A percentile compares a stretch with the other conserved stretches of the same genome.
phyloP scores from a whole-genome alignment of 2,888 invertebrate genomes.

The Ophioninae sp. region DNA sequence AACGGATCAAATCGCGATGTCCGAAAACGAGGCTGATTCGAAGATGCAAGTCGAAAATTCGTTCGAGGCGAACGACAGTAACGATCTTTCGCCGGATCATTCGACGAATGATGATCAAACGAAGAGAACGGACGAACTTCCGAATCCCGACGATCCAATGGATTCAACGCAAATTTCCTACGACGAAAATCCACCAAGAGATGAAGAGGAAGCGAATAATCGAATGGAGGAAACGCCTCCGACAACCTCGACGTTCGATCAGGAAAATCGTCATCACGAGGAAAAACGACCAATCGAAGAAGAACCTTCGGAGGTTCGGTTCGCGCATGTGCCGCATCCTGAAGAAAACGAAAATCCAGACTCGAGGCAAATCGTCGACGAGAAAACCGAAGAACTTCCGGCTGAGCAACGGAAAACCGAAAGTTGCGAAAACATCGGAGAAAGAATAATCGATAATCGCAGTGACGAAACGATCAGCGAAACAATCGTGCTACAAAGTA shows the following conservation, averaged over 20 bases:
- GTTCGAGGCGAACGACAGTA: conserved; percentile 39
- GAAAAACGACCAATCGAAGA: conserved; percentile 38
- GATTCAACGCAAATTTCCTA: conserved; percentile 9
- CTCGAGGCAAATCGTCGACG: neutral
- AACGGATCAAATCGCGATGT: conserved; percentile 57
- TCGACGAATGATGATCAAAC: neutral
- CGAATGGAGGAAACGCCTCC: conserved; percentile 16
- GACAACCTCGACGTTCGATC: conserved; percentile 1
- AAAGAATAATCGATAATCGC: neutral
- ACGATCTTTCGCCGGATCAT: neutral
- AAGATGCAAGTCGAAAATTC: conserved; percentile 55
- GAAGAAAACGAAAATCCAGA: neutral
- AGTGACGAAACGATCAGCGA: conserved; percentile 25
- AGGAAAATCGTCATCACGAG: conserved; percentile 33
- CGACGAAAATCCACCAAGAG: conserved; percentile 8
- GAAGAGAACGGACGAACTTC: conserved; percentile 26
- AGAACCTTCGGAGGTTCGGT: conserved; percentile 13
- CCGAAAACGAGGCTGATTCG: conserved; percentile 55
- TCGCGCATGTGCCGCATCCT: conserved; percentile 21
- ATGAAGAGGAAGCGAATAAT: conserved; percentile 21
- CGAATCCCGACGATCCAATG: neutral
- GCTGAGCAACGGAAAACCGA: conserved; percentile 3
- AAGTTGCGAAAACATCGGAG: conserved; percentile 42
- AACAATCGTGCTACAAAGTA: conserved; percentile 8
- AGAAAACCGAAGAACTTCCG: neutral